Base-by-base conservation (phyloP, 2,797 vertebrate species). In the Rhinella marina region DNA sequence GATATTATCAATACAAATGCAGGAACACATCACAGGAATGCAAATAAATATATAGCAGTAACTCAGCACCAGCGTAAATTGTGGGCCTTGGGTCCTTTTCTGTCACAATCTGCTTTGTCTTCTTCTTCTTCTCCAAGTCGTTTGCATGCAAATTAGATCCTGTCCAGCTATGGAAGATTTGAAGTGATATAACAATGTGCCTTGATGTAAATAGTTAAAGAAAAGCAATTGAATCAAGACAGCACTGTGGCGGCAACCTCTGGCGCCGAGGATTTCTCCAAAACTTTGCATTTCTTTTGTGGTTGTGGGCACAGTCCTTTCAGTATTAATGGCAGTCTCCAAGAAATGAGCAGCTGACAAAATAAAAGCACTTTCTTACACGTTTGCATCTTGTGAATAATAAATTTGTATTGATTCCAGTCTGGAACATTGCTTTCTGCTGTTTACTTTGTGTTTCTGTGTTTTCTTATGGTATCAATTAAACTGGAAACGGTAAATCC, bases 151-250 rank as follows among this genome's bases (percentile, higher is more conserved):
- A 84, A 84, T 75, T 54, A 84, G 32, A 52, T 19, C 27, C 54
- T 61, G 70, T 73, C 48, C 48, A 75, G 70, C 56, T 25, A 8
- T 25, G 21, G 68, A 16, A 59, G 12, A 59, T 84, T 56, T 41
- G 7, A 17, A 32, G 48, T 48, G 54, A 76, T 84, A 7, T 75
- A 48, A 84, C 68, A 75, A 84, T 61, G 41, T 25, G 54, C 48
- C 72, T 84, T 73, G 82, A 84, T 75, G 82, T 84, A 75, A 84
- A 84, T 84, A 75, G 82, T 84, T 84, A 75, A 84, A 48, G 70
- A 57, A 61, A 75, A 48, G 70, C 61, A 50, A 84, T 59, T 17
- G 29, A 84, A 84, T 84, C 29, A 27, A 56, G 13, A 61, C 52
- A 8, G 82, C 54, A 8, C 19, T 75, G 19, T 84, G 56, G 82